Conservation (phyloP, 1,140 invertebrate species). For the Thalassaphorura encarpata region DNA sequence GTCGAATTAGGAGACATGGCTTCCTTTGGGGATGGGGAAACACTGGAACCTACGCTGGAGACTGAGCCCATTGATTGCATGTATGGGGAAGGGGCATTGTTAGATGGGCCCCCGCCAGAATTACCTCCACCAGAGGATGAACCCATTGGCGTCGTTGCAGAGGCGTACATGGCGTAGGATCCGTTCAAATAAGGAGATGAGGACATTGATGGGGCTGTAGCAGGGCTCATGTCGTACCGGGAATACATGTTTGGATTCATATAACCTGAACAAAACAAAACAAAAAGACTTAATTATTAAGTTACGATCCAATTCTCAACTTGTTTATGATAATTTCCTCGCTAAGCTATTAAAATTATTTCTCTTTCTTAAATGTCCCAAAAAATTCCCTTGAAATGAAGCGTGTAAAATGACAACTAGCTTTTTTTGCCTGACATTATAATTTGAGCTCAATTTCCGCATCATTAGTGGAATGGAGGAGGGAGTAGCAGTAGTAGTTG, state of each 20-base stretch:
- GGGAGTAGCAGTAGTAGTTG: too few relatives aligned
- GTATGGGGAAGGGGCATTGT: conserved; percentile 30
- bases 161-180: conserved; percentile 33
- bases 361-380: too few relatives aligned
- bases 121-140: conserved; percentile 24
- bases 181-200: conserved; percentile 32
- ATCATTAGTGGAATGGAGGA: too few relatives aligned
- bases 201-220: conserved; percentile 30
- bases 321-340: too few relatives aligned
- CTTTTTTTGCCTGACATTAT: too few relatives aligned
- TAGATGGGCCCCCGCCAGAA: conserved; percentile 8
- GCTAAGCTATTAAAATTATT: too few relatives aligned
- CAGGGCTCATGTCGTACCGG: conserved; percentile 31
- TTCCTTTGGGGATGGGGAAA: conserved; percentile 28
- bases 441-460: too few relatives aligned
- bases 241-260: conserved; percentile 33
- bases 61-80: conserved; percentile 29
- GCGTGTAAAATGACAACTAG: too few relatives aligned
- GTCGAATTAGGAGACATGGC: conserved; percentile 26
- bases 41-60: conserved; percentile 32
- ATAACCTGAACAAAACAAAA: conserved; percentile 29
- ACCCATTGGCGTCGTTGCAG: conserved; percentile 30
- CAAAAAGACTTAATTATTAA: too few relatives aligned
- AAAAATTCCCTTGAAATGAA: too few relatives aligned
- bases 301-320: too few relatives aligned